These are phyloP conservation scores for Hybos culiciformis DNA, from an alignment of 2,888 invertebrate genomes.

Conservation along the genomic window DNA sequence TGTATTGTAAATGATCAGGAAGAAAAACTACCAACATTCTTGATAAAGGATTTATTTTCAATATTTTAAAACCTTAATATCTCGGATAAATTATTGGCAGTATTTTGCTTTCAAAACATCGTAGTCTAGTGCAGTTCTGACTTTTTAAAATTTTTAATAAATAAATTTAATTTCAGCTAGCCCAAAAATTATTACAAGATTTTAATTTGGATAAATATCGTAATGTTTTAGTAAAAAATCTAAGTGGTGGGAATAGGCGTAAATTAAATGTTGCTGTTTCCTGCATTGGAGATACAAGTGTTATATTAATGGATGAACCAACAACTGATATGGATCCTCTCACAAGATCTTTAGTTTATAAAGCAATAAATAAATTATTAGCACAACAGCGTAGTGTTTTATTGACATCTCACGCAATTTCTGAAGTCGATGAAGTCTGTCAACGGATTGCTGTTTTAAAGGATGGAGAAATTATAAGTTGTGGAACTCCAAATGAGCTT, in stretches of 20 bases:
- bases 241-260: slow-evolving; percentile 56
- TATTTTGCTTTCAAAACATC: too few species aligned
- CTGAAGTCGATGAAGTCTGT: slow-evolving; percentile 34
- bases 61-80: too few species aligned
- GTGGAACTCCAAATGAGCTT: slow-evolving; percentile 27
- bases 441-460: slow-evolving; percentile 33
- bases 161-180: slow-evolving; percentile 17
- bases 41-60: too few species aligned
- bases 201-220: slow-evolving; percentile 31
- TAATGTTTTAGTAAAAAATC: slow-evolving; percentile 31
- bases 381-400: slow-evolving; percentile 29
- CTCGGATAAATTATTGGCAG: too few species aligned
- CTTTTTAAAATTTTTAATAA: not conserved
- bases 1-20: too few species aligned
- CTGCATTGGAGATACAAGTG: slow-evolving; percentile 54
- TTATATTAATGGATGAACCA: slow-evolving; percentile 64
- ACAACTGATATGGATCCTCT: slow-evolving; percentile 58
- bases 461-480: slow-evolving; percentile 30
- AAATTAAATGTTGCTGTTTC: slow-evolving; percentile 65
- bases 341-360: slow-evolving; percentile 32
- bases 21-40: too few species aligned
- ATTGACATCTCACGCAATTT: slow-evolving; percentile 35
- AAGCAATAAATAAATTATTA: slow-evolving; percentile 28
- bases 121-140: not conserved
- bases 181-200: slow-evolving; percentile 25